A percentile compares a stretch with the other conserved stretches of the same genome.
Evolutionary conservation across 2,113 vertebrate genomes (phyloP).

Genomic region (Phalacrocorax brasilianus): DNA sequence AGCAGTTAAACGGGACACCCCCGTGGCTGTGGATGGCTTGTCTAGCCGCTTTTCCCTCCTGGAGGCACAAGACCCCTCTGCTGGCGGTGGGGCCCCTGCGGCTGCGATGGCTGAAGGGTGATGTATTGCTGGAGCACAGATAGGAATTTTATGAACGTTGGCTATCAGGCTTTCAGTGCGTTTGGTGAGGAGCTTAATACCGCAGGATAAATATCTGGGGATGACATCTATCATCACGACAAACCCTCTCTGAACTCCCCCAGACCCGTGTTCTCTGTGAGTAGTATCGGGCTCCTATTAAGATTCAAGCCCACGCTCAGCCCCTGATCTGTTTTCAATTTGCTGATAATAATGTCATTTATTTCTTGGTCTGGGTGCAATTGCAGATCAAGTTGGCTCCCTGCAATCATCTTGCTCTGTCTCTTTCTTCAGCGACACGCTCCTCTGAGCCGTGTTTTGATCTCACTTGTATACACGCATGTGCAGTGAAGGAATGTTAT

Average conservation of each 20-base stretch:
- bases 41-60: background rate
- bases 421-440: rapidly evolving
- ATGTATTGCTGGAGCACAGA: background rate
- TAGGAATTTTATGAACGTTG: background rate
- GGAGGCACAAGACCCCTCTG: background rate
- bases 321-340: conserved; percentile 12
- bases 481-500: background rate
- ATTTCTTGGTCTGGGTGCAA: background rate
- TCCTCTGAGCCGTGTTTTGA: background rate
- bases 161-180: background rate
- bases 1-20: background rate
- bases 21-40: rapidly evolving
- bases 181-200: background rate
- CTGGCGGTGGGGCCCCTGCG: background rate
- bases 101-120: background rate
- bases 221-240: background rate
- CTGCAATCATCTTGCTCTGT: background rate
- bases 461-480: background rate
- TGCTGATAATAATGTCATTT: background rate
- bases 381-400: background rate
- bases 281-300: background rate
- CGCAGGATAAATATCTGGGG: background rate
- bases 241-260: background rate
- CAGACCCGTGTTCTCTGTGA: background rate
- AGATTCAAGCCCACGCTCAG: background rate